These are phyloP conservation scores for Lamproptera curius DNA, from an alignment of 2,888 invertebrate genomes.

Conservation along the genomic window DNA sequence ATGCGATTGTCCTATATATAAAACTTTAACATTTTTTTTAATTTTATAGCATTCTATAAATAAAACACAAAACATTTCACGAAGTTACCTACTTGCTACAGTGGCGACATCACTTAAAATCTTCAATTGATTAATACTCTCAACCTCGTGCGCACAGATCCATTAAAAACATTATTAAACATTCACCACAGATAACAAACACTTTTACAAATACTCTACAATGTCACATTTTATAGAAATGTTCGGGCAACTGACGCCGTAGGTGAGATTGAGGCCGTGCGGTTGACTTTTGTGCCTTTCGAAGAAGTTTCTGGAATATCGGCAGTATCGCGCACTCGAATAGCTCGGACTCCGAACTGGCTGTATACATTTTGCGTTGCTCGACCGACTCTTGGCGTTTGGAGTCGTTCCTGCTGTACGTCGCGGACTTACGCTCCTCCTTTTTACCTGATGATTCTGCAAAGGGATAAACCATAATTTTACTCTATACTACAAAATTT, in stretches of 20 bases:
- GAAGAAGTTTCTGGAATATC: conserved; percentile 92
- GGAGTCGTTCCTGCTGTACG: conserved; percentile 64
- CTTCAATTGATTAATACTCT: too few relatives aligned
- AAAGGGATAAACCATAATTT: too few relatives aligned
- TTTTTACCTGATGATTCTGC: conserved; percentile 59
- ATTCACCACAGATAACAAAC: conserved; percentile 4
- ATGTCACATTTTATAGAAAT: conserved; percentile 97
- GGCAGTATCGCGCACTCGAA: conserved; percentile 92
- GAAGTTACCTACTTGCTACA: too few relatives aligned
- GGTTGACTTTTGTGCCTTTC: conserved; percentile 87
- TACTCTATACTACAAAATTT: too few relatives aligned
- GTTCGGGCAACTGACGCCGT: conserved; percentile 94
- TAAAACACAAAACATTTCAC: too few relatives aligned
- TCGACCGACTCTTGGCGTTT: conserved; percentile 63
- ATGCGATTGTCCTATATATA: too few relatives aligned
- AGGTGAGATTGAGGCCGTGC: conserved; percentile 82
- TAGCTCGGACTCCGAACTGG: conserved; percentile 90
- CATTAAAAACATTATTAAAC: too few relatives aligned
- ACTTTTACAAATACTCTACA: conserved; percentile 90
- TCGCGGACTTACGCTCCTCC: conserved; percentile 72
- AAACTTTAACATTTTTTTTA: too few relatives aligned
- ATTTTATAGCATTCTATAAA: too few relatives aligned
- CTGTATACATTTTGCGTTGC: conserved; percentile 82
- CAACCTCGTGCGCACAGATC: too few relatives aligned
- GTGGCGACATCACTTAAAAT: too few relatives aligned